Percentiles rank a stretch among this genome's conserved stretches.
These are phyloP conservation scores for Ptychoptera albimana DNA, from an alignment of 2,888 invertebrate species.

Conservation along the genomic window DNA sequence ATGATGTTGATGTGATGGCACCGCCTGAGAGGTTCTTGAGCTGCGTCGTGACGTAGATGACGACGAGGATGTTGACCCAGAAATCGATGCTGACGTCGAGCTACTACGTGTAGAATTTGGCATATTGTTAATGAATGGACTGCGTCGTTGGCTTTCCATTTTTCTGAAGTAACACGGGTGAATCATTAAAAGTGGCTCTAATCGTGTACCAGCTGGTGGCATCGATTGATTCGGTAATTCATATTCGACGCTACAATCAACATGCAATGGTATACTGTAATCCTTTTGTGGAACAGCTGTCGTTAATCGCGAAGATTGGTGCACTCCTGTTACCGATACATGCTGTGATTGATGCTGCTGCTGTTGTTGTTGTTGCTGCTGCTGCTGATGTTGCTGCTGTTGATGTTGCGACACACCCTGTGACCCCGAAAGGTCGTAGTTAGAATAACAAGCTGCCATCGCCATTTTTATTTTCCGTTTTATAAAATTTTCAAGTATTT, in stretches of 20 bases:
- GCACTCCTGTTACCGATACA: constrained; percentile 6
- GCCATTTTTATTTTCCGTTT: constrained; percentile 18
- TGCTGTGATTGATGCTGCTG: constrained; percentile 11
- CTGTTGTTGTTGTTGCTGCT: constrained; percentile 12
- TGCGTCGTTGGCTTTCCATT: constrained; percentile 67
- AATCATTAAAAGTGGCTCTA: constrained; percentile 76
- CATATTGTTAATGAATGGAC: constrained; percentile 71
- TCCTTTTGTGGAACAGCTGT: constrained; percentile 47
- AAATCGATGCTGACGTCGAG: constrained; percentile 22
- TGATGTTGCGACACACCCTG: constrained; percentile 21
- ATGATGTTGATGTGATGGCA: constrained; percentile 13
- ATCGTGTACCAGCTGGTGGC: constrained; percentile 67
- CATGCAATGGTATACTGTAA: constrained; percentile 73
- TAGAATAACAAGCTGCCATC: constrained; percentile 31
- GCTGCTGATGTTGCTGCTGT: constrained; percentile 17
- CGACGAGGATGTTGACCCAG: constrained; percentile 14
- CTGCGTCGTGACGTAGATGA: constrained; percentile 15
- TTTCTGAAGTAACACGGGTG: constrained; percentile 80
- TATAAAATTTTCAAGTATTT: not conserved
- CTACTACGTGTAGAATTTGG: constrained; percentile 40
- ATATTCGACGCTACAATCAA: constrained; percentile 84
- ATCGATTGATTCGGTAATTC: constrained; percentile 79
- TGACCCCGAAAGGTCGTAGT: constrained; percentile 27
- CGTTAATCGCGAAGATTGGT: constrained; percentile 5
- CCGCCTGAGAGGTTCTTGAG: constrained; percentile 13